Percentiles rank a stretch among this genome's conserved stretches.
Evolutionary conservation across 2,888 invertebrate genomes (phyloP).

Genomic region (Agrochola lota): DNA sequence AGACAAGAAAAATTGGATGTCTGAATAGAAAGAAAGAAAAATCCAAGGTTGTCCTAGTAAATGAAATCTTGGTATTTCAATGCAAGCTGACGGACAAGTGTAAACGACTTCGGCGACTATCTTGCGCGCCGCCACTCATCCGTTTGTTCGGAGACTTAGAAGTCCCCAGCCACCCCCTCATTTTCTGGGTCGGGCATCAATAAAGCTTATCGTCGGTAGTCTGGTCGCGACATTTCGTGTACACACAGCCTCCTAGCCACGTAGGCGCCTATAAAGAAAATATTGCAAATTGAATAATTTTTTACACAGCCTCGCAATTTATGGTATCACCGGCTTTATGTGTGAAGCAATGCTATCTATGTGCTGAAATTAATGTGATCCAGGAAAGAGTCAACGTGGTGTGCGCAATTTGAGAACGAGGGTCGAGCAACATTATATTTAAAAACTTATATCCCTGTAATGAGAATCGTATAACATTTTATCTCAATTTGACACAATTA

Average conservation of each 20-base stretch:
- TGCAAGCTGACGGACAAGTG: slow-evolving; percentile 53
- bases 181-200: slow-evolving; percentile 71
- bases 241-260: slow-evolving; percentile 54
- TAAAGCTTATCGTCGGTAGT: slow-evolving; percentile 70
- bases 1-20: neutral
- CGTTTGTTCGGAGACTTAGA: slow-evolving; percentile 49
- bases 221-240: slow-evolving; percentile 67
- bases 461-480: slow-evolving; percentile 21
- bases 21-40: slow-evolving; percentile 29
- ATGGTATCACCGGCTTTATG: slow-evolving; percentile 47
- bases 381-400: slow-evolving; percentile 26
- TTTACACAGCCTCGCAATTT: slow-evolving; percentile 54
- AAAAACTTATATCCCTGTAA: slow-evolving; percentile 34
- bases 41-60: slow-evolving; percentile 19
- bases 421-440: slow-evolving; percentile 21
- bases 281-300: slow-evolving; percentile 71
- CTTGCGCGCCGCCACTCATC: slow-evolving; percentile 40
- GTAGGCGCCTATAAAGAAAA: slow-evolving; percentile 63
- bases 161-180: slow-evolving; percentile 58
- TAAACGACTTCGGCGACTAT: slow-evolving; percentile 55
- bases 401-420: slow-evolving; percentile 50
- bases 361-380: slow-evolving; percentile 51
- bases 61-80: slow-evolving; percentile 54
- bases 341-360: slow-evolving; percentile 40
- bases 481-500: slow-evolving; percentile 24